Conservation (phyloP, 2,113 vertebrate species). For the Muntiacus muntjak region DNA sequence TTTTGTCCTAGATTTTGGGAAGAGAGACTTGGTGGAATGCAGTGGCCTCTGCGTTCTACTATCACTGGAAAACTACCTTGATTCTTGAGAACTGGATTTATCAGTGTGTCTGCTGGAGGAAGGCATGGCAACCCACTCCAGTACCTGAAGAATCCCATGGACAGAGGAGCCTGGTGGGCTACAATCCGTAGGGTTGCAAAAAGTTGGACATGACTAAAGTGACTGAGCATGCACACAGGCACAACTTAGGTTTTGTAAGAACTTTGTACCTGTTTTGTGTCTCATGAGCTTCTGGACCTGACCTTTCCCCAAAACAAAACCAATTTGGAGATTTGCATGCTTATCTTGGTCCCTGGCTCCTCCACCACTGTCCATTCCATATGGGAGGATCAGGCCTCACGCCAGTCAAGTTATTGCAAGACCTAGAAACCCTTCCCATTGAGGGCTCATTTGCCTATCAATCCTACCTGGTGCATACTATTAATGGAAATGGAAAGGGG, state of each 20-base stretch:
- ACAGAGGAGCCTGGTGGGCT: background rate
- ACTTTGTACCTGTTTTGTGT: background rate
- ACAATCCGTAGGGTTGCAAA: background rate
- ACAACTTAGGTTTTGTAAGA: background rate
- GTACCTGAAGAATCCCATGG: background rate
- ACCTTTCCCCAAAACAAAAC: background rate
- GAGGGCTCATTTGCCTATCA: background rate
- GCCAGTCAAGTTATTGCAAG: background rate
- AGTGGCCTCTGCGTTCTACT: background rate
- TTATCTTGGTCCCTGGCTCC: background rate
- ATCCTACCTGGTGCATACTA: background rate
- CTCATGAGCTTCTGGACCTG: background rate
- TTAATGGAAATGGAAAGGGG: background rate
- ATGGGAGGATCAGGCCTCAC: background rate
- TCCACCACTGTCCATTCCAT: background rate
- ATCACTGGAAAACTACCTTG: background rate
- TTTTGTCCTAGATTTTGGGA: background rate
- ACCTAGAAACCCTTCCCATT: background rate
- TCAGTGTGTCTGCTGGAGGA: background rate
- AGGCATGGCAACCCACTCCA: background rate
- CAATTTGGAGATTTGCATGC: background rate
- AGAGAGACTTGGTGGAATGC: background rate
- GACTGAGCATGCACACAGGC: background rate
- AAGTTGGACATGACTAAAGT: background rate
- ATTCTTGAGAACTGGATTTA: background rate